A percentile compares a stretch with the other conserved stretches of the same genome.
Conservation (phyloP, 2,888 invertebrate species). For the Hyalella azteca region DNA sequence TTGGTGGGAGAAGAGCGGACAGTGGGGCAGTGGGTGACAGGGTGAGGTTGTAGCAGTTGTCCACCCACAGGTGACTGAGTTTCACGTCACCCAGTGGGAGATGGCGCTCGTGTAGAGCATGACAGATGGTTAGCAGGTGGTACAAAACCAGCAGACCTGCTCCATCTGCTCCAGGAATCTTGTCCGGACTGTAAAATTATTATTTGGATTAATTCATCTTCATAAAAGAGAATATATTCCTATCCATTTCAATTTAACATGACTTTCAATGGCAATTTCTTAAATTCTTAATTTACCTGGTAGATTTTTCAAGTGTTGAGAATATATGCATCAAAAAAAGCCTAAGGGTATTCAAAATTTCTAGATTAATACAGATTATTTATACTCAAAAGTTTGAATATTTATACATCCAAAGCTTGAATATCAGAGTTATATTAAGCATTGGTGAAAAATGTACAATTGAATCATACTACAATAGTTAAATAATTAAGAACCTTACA, state of each 20-base stretch:
- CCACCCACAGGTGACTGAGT: constrained; percentile 47
- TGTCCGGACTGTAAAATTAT: constrained; percentile 43
- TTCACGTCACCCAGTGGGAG: constrained; percentile 50
- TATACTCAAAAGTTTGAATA: not conserved
- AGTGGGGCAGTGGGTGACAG: constrained; percentile 40
- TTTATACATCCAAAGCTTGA: not conserved
- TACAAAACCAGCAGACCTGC: constrained; percentile 50
- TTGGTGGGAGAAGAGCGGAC: not conserved
- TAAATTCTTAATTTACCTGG: too few relatives aligned
- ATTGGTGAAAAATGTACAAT: not conserved
- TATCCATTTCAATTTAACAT: too few relatives aligned
- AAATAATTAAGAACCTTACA: too few relatives aligned
- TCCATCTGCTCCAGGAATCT: constrained; percentile 46
- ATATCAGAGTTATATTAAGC: not conserved
- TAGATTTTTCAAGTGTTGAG: too few relatives aligned
- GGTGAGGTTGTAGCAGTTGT: constrained; percentile 47
- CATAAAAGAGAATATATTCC: too few relatives aligned
- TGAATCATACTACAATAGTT: not conserved
- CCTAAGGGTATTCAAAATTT: too few relatives aligned
- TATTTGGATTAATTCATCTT: too few relatives aligned
- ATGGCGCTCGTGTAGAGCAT: constrained; percentile 46
- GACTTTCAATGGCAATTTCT: too few relatives aligned
- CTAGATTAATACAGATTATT: not conserved
- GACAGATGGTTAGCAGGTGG: constrained; percentile 49
- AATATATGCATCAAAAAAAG: too few relatives aligned